These are phyloP conservation scores for Cantharis flavilabris DNA, from an alignment of 2,888 invertebrate genomes.

Conservation along the genomic window DNA sequence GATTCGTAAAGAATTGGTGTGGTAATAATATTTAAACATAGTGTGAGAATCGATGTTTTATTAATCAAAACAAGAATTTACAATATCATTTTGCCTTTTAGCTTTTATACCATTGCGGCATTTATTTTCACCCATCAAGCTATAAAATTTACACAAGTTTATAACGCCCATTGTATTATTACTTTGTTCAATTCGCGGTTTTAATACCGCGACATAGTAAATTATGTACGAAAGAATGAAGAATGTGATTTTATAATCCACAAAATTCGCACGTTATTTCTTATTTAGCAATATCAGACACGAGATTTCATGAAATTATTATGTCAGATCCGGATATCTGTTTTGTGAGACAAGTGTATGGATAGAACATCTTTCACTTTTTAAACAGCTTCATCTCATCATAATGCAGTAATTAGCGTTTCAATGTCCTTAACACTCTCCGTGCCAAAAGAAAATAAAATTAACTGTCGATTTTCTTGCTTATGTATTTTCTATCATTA, in stretches of 20 bases:
- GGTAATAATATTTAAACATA: not conserved
- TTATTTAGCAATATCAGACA: not conserved
- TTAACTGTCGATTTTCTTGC: not conserved
- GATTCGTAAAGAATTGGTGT: no score
- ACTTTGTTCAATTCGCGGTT: not conserved
- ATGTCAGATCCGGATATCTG: not conserved
- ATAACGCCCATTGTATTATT: not conserved
- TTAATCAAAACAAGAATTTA: not conserved
- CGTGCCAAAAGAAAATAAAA: not conserved
- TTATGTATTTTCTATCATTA: not conserved
- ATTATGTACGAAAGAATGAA: not conserved
- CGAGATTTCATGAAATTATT: not conserved
- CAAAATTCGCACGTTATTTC: conserved; percentile 1
- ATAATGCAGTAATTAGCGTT: not conserved
- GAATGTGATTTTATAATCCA: not conserved
- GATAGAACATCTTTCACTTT: not conserved
- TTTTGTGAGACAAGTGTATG: not conserved
- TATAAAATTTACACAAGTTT: not conserved
- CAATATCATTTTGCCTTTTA: not conserved
- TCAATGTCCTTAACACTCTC: not conserved
- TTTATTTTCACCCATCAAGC: not conserved
- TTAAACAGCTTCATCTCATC: conserved; percentile 1
- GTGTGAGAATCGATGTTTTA: not conserved
- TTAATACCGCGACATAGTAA: not conserved
- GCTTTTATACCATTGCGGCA: not conserved